These are phyloP conservation scores for Ischnura elegans DNA, from an alignment of 2,888 invertebrate genomes.

Conservation along the genomic window DNA sequence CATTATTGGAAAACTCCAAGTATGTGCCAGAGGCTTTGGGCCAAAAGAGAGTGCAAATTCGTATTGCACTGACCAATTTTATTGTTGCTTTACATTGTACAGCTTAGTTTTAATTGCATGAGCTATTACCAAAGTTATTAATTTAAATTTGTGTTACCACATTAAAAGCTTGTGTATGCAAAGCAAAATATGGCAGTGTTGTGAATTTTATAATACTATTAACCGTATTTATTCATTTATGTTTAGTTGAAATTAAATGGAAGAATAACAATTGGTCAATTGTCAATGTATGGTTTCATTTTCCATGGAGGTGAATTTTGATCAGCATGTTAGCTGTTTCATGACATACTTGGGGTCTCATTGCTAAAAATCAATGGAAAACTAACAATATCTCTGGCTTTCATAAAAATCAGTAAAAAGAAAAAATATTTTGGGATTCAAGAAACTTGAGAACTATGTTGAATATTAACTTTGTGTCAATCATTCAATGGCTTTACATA, in stretches of 20 bases:
- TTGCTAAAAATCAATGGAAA: slow-evolving; percentile 34
- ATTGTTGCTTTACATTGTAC: slow-evolving; percentile 57
- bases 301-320: slow-evolving; percentile 2
- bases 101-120: slow-evolving; percentile 33
- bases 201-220: slow-evolving; percentile 52
- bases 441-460: slow-evolving; percentile 9
- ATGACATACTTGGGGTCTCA: slow-evolving; percentile 66
- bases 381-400: slow-evolving; percentile 46
- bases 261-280: slow-evolving; percentile 20
- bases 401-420: slow-evolving; percentile 24
- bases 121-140: slow-evolving; percentile 54
- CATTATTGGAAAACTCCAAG: slow-evolving; percentile 54
- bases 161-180: slow-evolving; percentile 57
- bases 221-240: slow-evolving; percentile 37
- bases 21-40: slow-evolving; percentile 56
- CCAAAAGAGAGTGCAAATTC: slow-evolving; percentile 10
- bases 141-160: slow-evolving; percentile 52
- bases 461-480: not conserved
- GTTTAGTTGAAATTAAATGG: slow-evolving; percentile 38
- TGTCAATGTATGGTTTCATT: slow-evolving; percentile 19
- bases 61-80: slow-evolving; percentile 48
- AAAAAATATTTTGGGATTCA: not conserved
- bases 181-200: slow-evolving; percentile 66
- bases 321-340: slow-evolving; percentile 57
- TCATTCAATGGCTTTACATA: not conserved